A percentile compares a stretch with the other conserved stretches of the same genome.
These are phyloP conservation scores for Sarcophaga peregrina DNA, from an alignment of 1,140 invertebrate genomes.

Conservation along the genomic window DNA sequence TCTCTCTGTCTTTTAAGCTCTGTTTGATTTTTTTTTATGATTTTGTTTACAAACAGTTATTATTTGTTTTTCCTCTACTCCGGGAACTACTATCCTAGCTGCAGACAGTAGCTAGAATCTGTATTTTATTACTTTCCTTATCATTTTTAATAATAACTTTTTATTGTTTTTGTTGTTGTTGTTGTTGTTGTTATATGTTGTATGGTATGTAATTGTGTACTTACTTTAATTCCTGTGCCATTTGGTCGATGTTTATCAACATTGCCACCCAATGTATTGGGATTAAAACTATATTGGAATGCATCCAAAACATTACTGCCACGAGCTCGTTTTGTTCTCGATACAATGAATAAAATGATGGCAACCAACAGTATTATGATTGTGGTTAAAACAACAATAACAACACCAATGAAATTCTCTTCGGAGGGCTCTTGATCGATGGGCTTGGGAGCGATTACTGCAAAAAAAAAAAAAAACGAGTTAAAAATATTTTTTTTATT, in stretches of 20 bases:
- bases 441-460: conserved; percentile 66
- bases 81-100: not conserved
- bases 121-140: conserved; percentile 24
- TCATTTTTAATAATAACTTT: not conserved
- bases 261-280: conserved; percentile 66
- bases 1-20: too few relatives aligned
- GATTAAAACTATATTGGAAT: conserved; percentile 66
- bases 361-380: conserved; percentile 77
- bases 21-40: not conserved
- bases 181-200: not conserved
- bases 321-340: conserved; percentile 74
- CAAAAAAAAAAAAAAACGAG: conserved; percentile 45
- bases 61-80: not conserved
- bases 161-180: conserved; percentile 1
- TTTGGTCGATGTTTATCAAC: conserved; percentile 66
- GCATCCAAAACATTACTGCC: conserved; percentile 68
- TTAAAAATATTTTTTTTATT: too few relatives aligned
- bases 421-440: conserved; percentile 70
- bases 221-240: conserved; percentile 70
- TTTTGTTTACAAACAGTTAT: not conserved
- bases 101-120: conserved; percentile 23
- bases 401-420: conserved; percentile 77
- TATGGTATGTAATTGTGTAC: conserved; percentile 38
- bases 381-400: conserved; percentile 81
- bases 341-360: conserved; percentile 78